Evolutionary conservation across 1,140 invertebrate genomes (phyloP), one percentile per base, ranked within the genome.

Genomic region (Tetragonula clypearis): DNA sequence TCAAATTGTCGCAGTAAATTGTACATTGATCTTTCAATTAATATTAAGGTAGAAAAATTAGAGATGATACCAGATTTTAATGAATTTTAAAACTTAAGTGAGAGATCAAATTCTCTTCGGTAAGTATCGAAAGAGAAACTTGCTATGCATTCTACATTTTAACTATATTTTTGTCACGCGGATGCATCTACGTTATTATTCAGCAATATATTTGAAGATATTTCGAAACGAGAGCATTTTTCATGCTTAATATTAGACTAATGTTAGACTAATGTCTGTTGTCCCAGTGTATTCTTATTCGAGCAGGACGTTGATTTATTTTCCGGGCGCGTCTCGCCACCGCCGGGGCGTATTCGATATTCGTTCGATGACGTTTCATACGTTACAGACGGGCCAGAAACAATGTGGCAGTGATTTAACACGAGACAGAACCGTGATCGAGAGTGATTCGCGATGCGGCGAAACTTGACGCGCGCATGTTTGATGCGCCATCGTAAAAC

Each of bases 401-500:
- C 76, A 60, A 84, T 77, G 88, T 76, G 78, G 68, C 78, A 66
- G 85, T 88, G 87, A 88, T 88, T 87, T 88, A 88, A 82, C 79
- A 80, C 74, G 66, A 77, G 77, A 66, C 84, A 88, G 75, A 73
- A 82, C 84, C 66, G 72, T 86, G 88, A 86, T 89, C 85, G 85
- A 87, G 85, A 87, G 85, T 87, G 88, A 90, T 90, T 87, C 88
- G 84, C 78, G 69, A 26, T 73, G 53, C 81, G 85, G 62, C 58
- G 88, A 76, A 79, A 82, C 85, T 85, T 89, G 88, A 87, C 81
- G 85, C 79, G 66, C 75, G 82, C 55, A 62, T 87, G 86, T 90
- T 90, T 87, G 86, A 89, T 90, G 86, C 84, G 60, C 81, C 79
- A 82, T 89, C 88, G 80, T 90, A 90, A 90, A 90, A 85, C 88